Conservation (phyloP, 2,797 vertebrate species). For the Pantherophis vulpinus region DNA sequence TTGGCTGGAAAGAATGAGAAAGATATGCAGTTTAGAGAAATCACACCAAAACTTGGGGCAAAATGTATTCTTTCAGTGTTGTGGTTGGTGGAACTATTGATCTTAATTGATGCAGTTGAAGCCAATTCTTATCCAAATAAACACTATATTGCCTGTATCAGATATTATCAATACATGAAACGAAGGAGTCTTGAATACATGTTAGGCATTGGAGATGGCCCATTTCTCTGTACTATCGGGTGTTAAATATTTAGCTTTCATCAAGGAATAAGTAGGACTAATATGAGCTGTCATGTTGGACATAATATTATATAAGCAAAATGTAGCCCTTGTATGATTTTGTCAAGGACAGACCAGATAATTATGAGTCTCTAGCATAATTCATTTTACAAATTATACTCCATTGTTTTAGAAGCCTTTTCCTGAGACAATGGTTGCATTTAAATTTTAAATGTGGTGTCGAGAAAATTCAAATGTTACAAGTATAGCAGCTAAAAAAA, state of each 20-base stretch:
- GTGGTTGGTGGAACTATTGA: background rate
- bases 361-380: background rate
- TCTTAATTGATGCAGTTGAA: background rate
- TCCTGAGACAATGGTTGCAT: background rate
- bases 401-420: background rate
- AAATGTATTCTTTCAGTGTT: background rate
- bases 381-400: background rate
- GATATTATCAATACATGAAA: background rate
- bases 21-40: background rate
- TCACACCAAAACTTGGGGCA: background rate
- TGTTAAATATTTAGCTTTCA: background rate
- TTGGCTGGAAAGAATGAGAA: background rate
- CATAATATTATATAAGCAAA: background rate
- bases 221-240: background rate
- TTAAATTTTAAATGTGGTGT: background rate
- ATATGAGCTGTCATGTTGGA: background rate
- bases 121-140: background rate
- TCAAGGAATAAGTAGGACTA: background rate
- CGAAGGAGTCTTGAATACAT: background rate
- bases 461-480: background rate
- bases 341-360: background rate
- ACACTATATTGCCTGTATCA: background rate
- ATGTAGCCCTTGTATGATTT: background rate
- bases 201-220: background rate
- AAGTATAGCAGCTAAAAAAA: background rate